Evolutionary conservation across 2,797 vertebrate genomes (phyloP).

Genomic region (Sparus aurata): DNA sequence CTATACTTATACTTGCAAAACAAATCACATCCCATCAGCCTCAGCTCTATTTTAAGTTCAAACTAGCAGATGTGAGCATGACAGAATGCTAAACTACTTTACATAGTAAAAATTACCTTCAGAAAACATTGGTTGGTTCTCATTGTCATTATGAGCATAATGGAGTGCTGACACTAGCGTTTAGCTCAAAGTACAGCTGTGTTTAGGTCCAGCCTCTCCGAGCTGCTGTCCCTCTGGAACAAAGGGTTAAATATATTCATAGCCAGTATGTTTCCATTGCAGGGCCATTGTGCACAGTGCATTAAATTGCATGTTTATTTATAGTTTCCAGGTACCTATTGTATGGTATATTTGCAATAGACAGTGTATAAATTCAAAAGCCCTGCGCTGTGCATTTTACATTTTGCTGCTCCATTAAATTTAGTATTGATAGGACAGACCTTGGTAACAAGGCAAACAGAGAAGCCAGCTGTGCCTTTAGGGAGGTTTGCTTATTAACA

Average conservation of each 20-base stretch:
- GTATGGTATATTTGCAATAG: constrained; percentile 13
- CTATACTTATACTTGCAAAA: not conserved
- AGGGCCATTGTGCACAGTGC: constrained; percentile 2
- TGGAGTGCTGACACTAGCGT: constrained; percentile 12
- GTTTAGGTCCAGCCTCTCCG: not conserved
- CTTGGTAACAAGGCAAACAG: constrained; percentile 71
- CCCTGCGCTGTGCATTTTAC: constrained; percentile 41
- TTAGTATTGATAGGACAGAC: constrained; percentile 61
- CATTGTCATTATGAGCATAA: not conserved
- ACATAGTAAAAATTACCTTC: not conserved
- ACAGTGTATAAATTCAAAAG: constrained; percentile 20
- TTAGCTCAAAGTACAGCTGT: not conserved
- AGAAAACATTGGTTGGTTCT: not conserved
- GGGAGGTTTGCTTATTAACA: constrained; percentile 77
- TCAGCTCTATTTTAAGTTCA: not conserved
- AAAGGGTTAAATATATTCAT: constrained; percentile 17
- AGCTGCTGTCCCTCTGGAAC: constrained; percentile 1
- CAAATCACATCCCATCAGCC: not conserved
- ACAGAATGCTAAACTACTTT: not conserved
- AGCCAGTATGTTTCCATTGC: constrained; percentile 5
- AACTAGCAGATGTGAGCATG: not conserved
- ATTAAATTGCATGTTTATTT: constrained; percentile 13
- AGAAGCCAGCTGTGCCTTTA: constrained; percentile 73
- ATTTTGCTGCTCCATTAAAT: constrained; percentile 61
- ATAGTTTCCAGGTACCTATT: constrained; percentile 8